Evolutionary conservation across 2,797 vertebrate species (phyloP).

Genomic region (Apogon talboti): DNA sequence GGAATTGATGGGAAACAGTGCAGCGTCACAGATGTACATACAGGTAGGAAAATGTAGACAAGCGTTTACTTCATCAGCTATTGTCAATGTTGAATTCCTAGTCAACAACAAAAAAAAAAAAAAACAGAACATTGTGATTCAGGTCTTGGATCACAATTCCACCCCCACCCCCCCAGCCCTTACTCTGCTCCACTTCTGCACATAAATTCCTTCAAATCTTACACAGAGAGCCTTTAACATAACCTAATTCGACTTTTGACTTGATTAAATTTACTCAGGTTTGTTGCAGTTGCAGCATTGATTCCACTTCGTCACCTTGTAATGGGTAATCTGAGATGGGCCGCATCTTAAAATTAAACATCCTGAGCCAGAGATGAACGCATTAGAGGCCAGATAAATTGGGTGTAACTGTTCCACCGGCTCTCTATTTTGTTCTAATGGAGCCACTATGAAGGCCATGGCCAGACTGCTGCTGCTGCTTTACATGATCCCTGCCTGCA

Average conservation of each 20-base stretch:
- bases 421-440: conserved; percentile 48
- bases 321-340: conserved; percentile 44
- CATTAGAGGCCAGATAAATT: conserved; percentile 71
- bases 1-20: no score
- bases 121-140: no score
- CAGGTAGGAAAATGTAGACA: no score
- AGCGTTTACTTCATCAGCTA: no score
- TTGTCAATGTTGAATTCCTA: no score
- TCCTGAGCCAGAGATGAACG: conserved; percentile 47
- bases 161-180: no score
- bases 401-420: conserved; percentile 40
- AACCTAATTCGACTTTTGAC: conserved; percentile 22
- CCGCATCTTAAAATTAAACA: conserved; percentile 58
- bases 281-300: conserved; percentile 8
- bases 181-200: no score
- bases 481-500: conserved; percentile 46
- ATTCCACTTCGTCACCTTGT: conserved; percentile 37
- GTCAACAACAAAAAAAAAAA: no score
- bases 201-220: no score
- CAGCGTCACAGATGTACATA: no score
- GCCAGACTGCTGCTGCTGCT: conserved; percentile 37
- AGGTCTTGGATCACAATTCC: no score
- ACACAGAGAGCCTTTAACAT: not conserved
- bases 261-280: conserved; percentile 3
- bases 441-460: conserved; percentile 28